Evolutionary conservation across 2,797 vertebrate species (phyloP).

Genomic region (Thalassophryne amazonica): DNA sequence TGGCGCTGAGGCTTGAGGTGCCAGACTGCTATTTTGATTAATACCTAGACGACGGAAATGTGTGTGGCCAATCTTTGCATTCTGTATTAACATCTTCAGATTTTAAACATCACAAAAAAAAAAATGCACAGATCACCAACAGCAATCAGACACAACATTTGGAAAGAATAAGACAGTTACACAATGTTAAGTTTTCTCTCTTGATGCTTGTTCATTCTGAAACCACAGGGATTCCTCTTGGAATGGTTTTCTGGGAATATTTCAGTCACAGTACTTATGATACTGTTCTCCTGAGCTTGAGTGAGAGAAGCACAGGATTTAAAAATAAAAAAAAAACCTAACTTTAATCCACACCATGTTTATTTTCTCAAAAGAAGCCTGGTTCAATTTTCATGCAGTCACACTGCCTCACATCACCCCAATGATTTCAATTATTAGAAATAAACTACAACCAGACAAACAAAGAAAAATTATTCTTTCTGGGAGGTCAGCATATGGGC

Average conservation of each 20-base stretch:
- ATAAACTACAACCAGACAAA: conserved; percentile 70
- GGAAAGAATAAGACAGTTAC: conserved; percentile 68
- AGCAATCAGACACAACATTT: conserved; percentile 71
- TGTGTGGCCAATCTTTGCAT: conserved; percentile 3
- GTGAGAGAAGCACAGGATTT: conserved; percentile 30
- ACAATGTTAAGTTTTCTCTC: conserved; percentile 47
- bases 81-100: too few relatives aligned
- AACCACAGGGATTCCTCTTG: conserved; percentile 18
- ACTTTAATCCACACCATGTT: too few relatives aligned
- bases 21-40: conserved; percentile 36
- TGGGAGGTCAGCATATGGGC: too few relatives aligned
- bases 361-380: too few relatives aligned
- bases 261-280: too few relatives aligned
- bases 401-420: too few relatives aligned
- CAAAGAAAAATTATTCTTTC: conserved; percentile 46
- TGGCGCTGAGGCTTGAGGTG: conserved; percentile 2
- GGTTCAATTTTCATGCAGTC: too few relatives aligned
- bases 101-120: conserved; percentile 50
- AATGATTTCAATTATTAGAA: too few relatives aligned
- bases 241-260: conserved; percentile 10
- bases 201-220: conserved; percentile 12
- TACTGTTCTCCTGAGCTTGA: too few relatives aligned
- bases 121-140: conserved; percentile 45
- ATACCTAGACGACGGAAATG: not conserved
- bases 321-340: conserved; percentile 69